phyloP scores from a whole-genome alignment of 2,797 vertebrate species.

The Parauchenoglanis ngamensis region DNA sequence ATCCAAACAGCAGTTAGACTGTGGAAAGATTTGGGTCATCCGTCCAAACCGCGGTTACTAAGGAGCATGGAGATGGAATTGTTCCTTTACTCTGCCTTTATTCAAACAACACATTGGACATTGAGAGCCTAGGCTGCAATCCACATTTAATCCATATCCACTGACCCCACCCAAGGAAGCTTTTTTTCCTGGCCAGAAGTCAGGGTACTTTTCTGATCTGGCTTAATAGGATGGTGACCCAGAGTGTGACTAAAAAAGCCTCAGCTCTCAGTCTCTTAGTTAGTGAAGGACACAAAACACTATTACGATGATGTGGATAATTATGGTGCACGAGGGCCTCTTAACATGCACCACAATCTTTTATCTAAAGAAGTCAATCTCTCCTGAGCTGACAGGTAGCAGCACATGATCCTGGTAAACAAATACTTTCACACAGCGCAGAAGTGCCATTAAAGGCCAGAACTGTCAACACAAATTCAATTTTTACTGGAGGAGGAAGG shows the following conservation, averaged over 20 bases:
- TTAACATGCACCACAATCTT: constrained; percentile 87
- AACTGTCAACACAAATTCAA: constrained; percentile 98
- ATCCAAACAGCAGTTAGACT: constrained; percentile 31
- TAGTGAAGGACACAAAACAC: constrained; percentile 81
- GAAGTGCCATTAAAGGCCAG: constrained; percentile 98
- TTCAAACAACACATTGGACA: constrained; percentile 41
- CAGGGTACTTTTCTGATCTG: constrained; percentile 55
- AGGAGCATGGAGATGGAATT: constrained; percentile 22
- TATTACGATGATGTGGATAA: constrained; percentile 87
- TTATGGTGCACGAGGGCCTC: constrained; percentile 83
- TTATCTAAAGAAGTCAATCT: constrained; percentile 93
- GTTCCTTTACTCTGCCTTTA: constrained; percentile 20
- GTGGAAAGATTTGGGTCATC: constrained; percentile 43
- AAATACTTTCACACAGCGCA: constrained; percentile 92
- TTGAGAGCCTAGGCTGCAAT: constrained; percentile 53
- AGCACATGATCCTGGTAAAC: constrained; percentile 96
- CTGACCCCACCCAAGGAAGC: constrained; percentile 66
- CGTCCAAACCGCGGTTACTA: constrained; percentile 31
- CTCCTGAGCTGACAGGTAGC: constrained; percentile 87
- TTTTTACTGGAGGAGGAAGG: constrained; percentile 76
- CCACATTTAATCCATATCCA: constrained; percentile 67
- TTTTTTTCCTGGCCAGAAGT: constrained; percentile 67
- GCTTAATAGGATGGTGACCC: constrained; percentile 71
- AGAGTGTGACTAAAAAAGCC: constrained; percentile 75
- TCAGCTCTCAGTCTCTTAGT: constrained; percentile 76